These are phyloP conservation scores for Nysson spinosus DNA, from an alignment of 2,888 invertebrate genomes.

Conservation along the genomic window DNA sequence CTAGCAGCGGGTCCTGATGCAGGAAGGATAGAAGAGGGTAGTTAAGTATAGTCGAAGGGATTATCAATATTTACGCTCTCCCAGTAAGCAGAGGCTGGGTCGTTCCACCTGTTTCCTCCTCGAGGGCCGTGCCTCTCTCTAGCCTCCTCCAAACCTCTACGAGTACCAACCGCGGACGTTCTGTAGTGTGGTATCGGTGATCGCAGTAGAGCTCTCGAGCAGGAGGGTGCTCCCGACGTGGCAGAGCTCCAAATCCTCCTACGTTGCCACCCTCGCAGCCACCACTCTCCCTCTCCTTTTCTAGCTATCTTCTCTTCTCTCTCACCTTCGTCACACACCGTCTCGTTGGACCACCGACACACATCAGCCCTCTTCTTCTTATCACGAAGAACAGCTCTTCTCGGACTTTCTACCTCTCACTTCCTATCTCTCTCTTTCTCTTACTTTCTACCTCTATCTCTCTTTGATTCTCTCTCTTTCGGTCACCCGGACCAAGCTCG, in stretches of 20 bases:
- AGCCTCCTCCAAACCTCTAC: slow-evolving; percentile 58
- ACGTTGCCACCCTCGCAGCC: slow-evolving; percentile 54
- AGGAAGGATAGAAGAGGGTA: slow-evolving; percentile 33
- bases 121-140: slow-evolving; percentile 51
- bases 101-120: slow-evolving; percentile 72
- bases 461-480: slow-evolving; percentile 24
- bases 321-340: slow-evolving; percentile 4
- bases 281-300: slow-evolving; percentile 25
- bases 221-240: slow-evolving; percentile 74
- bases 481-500: slow-evolving; percentile 30
- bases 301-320: slow-evolving; percentile 1
- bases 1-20: slow-evolving; percentile 24
- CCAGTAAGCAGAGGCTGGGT: slow-evolving; percentile 47
- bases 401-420: slow-evolving; percentile 9
- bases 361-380: slow-evolving; percentile 39
- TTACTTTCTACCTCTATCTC: not conserved
- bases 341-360: slow-evolving; percentile 41
- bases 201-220: slow-evolving; percentile 75
- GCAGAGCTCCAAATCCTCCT: slow-evolving; percentile 75
- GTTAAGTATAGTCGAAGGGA: slow-evolving; percentile 60
- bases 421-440: not conserved
- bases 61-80: slow-evolving; percentile 75
- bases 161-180: slow-evolving; percentile 68
- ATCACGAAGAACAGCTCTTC: slow-evolving; percentile 39
- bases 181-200: slow-evolving; percentile 76